Evolutionary conservation across 1,140 invertebrate genomes (phyloP).

Genomic region (Penaeus chinensis): DNA sequence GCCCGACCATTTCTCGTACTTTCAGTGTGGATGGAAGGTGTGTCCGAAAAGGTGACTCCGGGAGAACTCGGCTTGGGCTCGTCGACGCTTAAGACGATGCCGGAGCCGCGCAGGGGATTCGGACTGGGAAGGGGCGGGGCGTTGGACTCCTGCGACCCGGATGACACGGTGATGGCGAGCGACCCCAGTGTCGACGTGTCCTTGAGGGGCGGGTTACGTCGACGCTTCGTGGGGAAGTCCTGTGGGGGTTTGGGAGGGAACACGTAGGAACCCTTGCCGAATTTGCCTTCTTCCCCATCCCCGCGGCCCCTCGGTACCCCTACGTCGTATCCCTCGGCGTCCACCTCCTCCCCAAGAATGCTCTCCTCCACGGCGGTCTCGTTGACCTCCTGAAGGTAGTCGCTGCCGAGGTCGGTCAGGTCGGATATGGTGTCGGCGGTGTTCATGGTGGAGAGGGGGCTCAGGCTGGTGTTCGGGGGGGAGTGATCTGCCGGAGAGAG

Average conservation of each 20-base stretch:
- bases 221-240: conserved; percentile 12
- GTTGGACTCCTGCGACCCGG: conserved; percentile 47
- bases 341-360: conserved; percentile 4
- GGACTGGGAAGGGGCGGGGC: conserved; percentile 39
- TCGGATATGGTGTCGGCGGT: too few species aligned
- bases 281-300: not conserved
- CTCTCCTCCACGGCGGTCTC: too few species aligned
- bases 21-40: conserved; percentile 47
- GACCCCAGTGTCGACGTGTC: conserved; percentile 24
- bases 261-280: conserved; percentile 14
- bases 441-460: too few species aligned
- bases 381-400: too few species aligned
- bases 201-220: conserved; percentile 32
- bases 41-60: conserved; percentile 53
- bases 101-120: conserved; percentile 27
- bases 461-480: too few species aligned
- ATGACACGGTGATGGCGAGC: conserved; percentile 51
- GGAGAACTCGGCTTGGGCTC: conserved; percentile 53
- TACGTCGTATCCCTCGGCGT: not conserved
- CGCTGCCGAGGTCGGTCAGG: too few species aligned
- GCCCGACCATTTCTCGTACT: conserved; percentile 46
- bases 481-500: too few species aligned
- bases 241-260: conserved; percentile 31
- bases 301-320: not conserved
- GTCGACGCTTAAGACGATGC: conserved; percentile 41